Base-by-base conservation (phyloP, 2,888 invertebrate genomes). In the Fragum whitleyi region DNA sequence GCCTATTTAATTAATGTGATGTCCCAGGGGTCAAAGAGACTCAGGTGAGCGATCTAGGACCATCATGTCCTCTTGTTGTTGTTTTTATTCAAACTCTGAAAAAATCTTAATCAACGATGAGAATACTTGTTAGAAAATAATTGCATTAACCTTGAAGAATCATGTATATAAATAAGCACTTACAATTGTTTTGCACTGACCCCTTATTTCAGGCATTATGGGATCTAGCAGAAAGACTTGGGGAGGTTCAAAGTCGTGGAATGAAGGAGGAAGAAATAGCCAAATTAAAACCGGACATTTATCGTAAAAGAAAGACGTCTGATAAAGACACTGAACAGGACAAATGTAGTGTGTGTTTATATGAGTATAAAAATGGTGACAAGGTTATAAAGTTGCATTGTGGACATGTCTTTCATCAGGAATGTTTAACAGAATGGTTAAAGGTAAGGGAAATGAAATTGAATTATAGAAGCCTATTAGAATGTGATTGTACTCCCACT, bases 391-490 rank as follows among this genome's bases (percentile, higher is more conserved):
- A 78, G 42, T 73, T 91, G 21, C 89, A 87, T 0, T 91, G 91
- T 82, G 83, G 85, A 74, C 91, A 91, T 78, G 88, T 89, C 42
- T 90, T 81, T 71, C 90, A 91, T 78, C 85, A 81, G 74, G 83
- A 86, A 14, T 90, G 91, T 85, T 80, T 90, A 21, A 81, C 86
- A 62, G 88, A 90, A 62, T 90, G 90, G 90, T 74, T 90, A 7
- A 87, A 88, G 85, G 91, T 90, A 65, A 39, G 73, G 59, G 39
- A 47, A 26, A 28, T n/a, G n/a, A n/a, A n/a, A 19, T 57, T 57
- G 16, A 9, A 14, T 6, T 14, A n/a, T n/a, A n/a, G n/a, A n/a
- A n/a, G n/a, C n/a, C n/a, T n/a, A n/a, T n/a, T 16, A 23, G 14
- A 9, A 19, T 57, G 57, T 21, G 14, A 61, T 61, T 26, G 26